A percentile compares a stretch with the other conserved stretches of the same genome.
Evolutionary conservation across 2,113 vertebrate genomes (phyloP).

Genomic region (Cyanoderma ruficeps): DNA sequence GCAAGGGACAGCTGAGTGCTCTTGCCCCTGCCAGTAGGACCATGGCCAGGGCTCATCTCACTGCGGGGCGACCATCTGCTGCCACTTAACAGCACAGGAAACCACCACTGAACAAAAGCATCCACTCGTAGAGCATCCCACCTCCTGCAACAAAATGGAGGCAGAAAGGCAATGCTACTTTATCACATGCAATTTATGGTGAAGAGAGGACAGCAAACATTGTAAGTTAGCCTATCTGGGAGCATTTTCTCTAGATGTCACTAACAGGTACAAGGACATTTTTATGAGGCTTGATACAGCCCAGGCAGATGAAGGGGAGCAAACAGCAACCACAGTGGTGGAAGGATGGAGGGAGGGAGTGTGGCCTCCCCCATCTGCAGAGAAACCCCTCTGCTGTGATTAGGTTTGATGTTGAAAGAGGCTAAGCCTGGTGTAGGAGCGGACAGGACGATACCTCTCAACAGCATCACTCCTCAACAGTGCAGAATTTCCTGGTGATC

Average conservation of each 20-base stretch:
- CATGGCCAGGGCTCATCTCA: conserved; percentile 69
- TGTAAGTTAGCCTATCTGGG: not conserved
- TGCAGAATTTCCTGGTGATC: conserved; percentile 15
- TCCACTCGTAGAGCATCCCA: conserved; percentile 35
- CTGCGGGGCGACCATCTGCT: conserved; percentile 66
- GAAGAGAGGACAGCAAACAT: not conserved
- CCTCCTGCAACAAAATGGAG: conserved; percentile 56
- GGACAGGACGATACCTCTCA: not conserved
- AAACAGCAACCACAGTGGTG: not conserved
- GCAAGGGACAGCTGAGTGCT: conserved; percentile 65
- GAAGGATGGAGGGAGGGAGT: not conserved
- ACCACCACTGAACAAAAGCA: conserved; percentile 66
- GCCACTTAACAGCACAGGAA: conserved; percentile 70
- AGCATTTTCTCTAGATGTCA: not conserved
- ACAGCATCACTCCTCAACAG: not conserved
- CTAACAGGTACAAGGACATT: not conserved
- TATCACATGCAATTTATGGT: not conserved
- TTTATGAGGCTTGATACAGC: not conserved
- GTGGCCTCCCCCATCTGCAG: not conserved
- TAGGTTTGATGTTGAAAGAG: not conserved
- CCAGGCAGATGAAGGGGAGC: not conserved
- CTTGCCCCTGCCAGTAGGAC: conserved; percentile 68
- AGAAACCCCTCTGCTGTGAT: not conserved
- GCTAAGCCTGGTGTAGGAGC: not conserved
- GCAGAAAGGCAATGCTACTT: not conserved